Evolutionary conservation across 2,797 vertebrate genomes (phyloP), one percentile per base, ranked within the genome.

Genomic region (Cyprinodon diabolis): DNA sequence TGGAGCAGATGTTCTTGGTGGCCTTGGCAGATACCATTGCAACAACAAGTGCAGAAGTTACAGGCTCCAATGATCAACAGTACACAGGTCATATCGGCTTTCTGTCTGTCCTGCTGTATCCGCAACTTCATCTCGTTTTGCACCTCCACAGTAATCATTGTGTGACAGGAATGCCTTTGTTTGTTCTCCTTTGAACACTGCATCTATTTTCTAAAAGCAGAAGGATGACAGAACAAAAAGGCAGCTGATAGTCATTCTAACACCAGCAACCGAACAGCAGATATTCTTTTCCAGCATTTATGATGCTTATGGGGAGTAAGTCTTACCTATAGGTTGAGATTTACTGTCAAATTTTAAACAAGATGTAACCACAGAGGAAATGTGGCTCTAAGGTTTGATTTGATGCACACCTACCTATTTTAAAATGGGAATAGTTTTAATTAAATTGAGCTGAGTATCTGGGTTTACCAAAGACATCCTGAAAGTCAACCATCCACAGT

Each of bases 1-100:
- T 99, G 21, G 98, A 99, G 92, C 98, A 99, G 91, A 99, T 99
- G 98, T 99, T 99, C 88, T 93, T 99, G 69, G 98, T 99, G 78
- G 98, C 97, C 52, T 94, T 99, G 85, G 98, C 98, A 13, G 98
- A 99, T 87, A 99, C 98, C 0, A 97, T 99, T 71, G 98, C 98
- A 70, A 99, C 94, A 0, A 99, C 98, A 66, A 97, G 96, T 84
- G 97, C 98, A 9, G 97, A 99, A 84, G 96, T 99, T 69, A 93
- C 96, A 74, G 96, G 94, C 90, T 95, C 96, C 89, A 93, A 95
- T 68, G 96, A 97, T 90, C 96, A 98, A 72, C 94, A 95, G 91
- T 98, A 96, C 90, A 96, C 96, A 94, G 98, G 98, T 98, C 91
- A 92, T 79, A 40, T 6, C 35, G 13, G 9, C 15, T 51, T 55